These are phyloP conservation scores for Cosmia trapezina DNA, from an alignment of 2,888 invertebrate genomes.

Conservation along the genomic window DNA sequence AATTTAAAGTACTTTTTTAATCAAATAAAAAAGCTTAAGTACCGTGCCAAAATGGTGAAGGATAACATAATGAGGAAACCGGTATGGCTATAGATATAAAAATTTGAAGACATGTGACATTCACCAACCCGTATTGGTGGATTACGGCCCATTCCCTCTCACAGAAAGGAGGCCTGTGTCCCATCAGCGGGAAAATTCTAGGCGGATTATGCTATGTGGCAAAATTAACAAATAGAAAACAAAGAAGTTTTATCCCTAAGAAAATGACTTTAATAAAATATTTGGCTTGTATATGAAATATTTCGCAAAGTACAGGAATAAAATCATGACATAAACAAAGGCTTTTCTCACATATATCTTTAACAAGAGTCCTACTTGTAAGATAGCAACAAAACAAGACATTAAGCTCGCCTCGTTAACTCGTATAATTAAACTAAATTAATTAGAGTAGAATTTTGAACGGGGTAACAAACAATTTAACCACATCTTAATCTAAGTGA, in stretches of 20 bases:
- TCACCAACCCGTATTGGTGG: not conserved
- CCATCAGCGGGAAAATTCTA: no score
- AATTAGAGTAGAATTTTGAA: constrained; percentile 60
- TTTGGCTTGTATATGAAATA: no score
- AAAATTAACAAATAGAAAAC: no score
- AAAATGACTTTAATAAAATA: no score
- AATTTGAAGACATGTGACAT: not conserved
- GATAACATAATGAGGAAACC: no score
- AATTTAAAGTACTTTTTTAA: not conserved
- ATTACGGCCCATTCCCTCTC: no score
- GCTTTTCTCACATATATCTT: constrained; percentile 1
- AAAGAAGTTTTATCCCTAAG: no score
- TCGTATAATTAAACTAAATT: constrained; percentile 59
- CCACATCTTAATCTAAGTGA: constrained; percentile 43
- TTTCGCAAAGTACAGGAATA: no score
- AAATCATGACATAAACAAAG: constrained; percentile 18
- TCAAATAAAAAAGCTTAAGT: not conserved
- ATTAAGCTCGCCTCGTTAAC: constrained; percentile 38
- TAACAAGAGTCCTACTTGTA: not conserved
- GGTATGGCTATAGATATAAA: no score
- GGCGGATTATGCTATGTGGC: no score
- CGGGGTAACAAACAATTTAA: constrained; percentile 62
- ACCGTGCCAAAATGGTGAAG: no score
- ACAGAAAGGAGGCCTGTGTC: no score
- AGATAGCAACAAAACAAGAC: constrained; percentile 35